Evolutionary conservation across 2,797 vertebrate genomes (phyloP), one percentile per base, ranked within the genome.

Genomic region (Manis crassicaudata): DNA sequence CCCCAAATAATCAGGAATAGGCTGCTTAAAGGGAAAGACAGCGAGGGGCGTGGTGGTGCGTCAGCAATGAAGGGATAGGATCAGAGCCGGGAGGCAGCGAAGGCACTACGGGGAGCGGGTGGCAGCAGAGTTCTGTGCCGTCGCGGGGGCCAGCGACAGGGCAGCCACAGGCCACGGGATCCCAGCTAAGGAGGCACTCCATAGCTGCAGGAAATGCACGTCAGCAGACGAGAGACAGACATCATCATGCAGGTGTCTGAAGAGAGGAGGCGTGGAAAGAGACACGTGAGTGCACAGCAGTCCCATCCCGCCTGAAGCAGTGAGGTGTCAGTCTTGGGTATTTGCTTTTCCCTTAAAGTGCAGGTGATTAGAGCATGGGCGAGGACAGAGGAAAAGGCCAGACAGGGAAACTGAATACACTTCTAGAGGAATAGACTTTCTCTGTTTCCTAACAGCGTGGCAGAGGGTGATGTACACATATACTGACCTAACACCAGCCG

Each of bases 81-180:
- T 1, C 2, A 17, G 23, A 13, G 21, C 40, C 8, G 0, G 25
- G 35, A 43, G 29, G 40, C 25, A 9, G 43, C 11, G 0, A 10
- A 25, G 8, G 27, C 35, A 35, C 35, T 29, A 52, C 18, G 12
- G 16, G 11, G 13, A 16, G 18, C 0, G 25, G 18, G 1, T 3
- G 32, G 25, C 14, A 25, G 25, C 18, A 29, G 29, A 46, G 32
- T 4, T 25, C 16, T 5, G 18, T 3, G 7, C 4, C 27, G 27
- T 0, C 0, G 0, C 13, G 40, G 52, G 40, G 11, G 32, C 32
- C 25, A 27, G 12, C 14, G 6, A 0, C 29, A 25, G 3, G 32
- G 32, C 25, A 0, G 0, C 17, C 27, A 29, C 29, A 11, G 85
- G 50, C 50, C 16, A 2, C 9, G 3, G 1, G 65, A 40, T 21